Base-by-base conservation (phyloP, 2,797 vertebrate genomes). In the Emys orbicularis region DNA sequence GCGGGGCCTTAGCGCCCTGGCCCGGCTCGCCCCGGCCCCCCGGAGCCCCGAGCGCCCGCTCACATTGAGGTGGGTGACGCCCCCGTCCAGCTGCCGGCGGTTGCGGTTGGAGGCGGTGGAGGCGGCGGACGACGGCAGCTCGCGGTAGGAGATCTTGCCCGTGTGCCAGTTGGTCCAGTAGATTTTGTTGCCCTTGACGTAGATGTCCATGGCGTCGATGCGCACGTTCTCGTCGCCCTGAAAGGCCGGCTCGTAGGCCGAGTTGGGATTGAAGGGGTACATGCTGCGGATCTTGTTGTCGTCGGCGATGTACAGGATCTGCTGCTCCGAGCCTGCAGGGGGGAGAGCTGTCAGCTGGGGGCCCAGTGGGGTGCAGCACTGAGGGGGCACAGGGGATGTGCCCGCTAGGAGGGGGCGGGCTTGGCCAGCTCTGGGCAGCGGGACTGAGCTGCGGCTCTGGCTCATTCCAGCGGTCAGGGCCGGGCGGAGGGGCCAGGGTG, bases 91-190 rank as follows among this genome's bases (percentile, higher is more conserved):
- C 97, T 99, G 99, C 3, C 99, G 98, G 44, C 98, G 98, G 97
- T 99, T 99, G 50, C 99, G 99, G 97, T 99, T 99, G 91, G 99
- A 98, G 54, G 99, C 98, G 53, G 98, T 99, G 41, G 98, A 98
- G 9, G 98, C 98, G 0, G 96, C 94, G 0, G 98, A 98, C 8
- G 98, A 98, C 2, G 99, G 99, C 96, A 99, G 98, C 91, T 99
- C 99, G 3, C 99, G 99, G 84, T 98, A 99, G 0, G 99, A 99
- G 98, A 99, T 99, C 79, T 98, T 98, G 61, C 99, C 99, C 0
- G 99, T 99, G 98, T 99, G 99, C 99, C 99, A 99, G 98, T 99
- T 99, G 84, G 99, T 99, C 99, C 99, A 99, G 95, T 99, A 99
- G 97, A 99, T 99, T 41, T 98, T 99, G 95, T 99, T 99, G 4